Percentiles rank a stretch among this genome's conserved stretches.
Conservation (phyloP, 2,888 invertebrate species). For the Drosophila parthenogenetica region DNA sequence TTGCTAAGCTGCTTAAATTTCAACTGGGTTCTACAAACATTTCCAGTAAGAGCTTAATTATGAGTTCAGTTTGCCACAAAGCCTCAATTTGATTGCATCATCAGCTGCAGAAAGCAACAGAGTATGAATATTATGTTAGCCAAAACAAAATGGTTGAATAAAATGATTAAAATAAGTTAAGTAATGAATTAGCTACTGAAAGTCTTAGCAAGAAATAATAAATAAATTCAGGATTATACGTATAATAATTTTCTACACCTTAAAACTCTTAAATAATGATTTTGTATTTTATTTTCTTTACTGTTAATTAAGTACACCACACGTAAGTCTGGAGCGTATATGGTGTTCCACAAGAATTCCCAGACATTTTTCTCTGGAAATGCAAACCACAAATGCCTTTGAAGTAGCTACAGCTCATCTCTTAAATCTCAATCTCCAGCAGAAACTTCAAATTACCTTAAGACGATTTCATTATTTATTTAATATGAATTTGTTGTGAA, state of each 20-base stretch:
- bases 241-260: neutral
- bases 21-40: constrained; percentile 5
- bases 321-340: neutral
- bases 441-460: constrained; percentile 16
- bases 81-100: constrained; percentile 5
- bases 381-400: constrained; percentile 39
- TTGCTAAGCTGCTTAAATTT: constrained; percentile 48
- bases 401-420: constrained; percentile 22
- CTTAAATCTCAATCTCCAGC: constrained; percentile 17
- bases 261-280: neutral
- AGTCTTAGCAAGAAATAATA: neutral
- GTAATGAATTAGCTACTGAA: neutral
- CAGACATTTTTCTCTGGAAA: constrained; percentile 17
- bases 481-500: constrained; percentile 26
- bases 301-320: constrained; percentile 15
- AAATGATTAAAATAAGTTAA: neutral
- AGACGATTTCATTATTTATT: constrained; percentile 24
- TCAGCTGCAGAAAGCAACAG: neutral
- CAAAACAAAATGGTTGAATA: neutral
- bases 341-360: neutral
- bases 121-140: too few relatives aligned
- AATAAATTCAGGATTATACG: too few relatives aligned
- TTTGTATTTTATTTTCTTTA: neutral
- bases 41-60: constrained; percentile 21
- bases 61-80: constrained; percentile 3